Evolutionary conservation across 2,113 vertebrate species (phyloP).

Genomic region (Irena cyanogastra): DNA sequence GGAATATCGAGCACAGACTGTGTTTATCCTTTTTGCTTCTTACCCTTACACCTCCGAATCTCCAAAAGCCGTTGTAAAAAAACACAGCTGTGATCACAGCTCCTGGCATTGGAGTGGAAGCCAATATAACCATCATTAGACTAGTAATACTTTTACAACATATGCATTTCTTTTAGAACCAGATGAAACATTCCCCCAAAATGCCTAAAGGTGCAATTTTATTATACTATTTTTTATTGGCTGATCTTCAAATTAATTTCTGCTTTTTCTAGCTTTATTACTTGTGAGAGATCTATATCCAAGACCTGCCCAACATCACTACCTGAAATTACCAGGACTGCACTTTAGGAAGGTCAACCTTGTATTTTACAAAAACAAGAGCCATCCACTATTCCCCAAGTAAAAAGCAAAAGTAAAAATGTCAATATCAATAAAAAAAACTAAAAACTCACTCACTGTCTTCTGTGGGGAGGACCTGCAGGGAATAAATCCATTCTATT

Average conservation of each 20-base stretch:
- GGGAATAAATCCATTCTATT: conserved; percentile 98
- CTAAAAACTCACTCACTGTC: conserved; percentile 88
- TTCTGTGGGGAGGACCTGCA: conserved; percentile 94
- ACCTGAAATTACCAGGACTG: neutral
- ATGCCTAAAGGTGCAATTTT: neutral
- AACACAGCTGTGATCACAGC: neutral
- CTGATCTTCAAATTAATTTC: neutral
- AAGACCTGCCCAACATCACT: neutral
- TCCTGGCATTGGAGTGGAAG: neutral
- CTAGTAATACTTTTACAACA: neutral
- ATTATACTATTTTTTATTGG: neutral
- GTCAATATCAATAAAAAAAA: conserved; percentile 55
- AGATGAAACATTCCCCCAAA: neutral
- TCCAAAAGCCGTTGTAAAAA: neutral
- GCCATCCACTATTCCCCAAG: neutral
- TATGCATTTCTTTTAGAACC: neutral
- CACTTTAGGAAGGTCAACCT: neutral
- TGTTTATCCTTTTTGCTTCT: neutral
- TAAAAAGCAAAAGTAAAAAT: conserved; percentile 1
- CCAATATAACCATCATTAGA: neutral
- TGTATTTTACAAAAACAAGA: neutral
- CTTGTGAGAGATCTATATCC: neutral
- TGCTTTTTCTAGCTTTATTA: neutral
- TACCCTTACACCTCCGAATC: neutral
- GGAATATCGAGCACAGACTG: neutral